Evolutionary conservation across 2,797 vertebrate genomes (phyloP).

Genomic region (Argentina silus): DNA sequence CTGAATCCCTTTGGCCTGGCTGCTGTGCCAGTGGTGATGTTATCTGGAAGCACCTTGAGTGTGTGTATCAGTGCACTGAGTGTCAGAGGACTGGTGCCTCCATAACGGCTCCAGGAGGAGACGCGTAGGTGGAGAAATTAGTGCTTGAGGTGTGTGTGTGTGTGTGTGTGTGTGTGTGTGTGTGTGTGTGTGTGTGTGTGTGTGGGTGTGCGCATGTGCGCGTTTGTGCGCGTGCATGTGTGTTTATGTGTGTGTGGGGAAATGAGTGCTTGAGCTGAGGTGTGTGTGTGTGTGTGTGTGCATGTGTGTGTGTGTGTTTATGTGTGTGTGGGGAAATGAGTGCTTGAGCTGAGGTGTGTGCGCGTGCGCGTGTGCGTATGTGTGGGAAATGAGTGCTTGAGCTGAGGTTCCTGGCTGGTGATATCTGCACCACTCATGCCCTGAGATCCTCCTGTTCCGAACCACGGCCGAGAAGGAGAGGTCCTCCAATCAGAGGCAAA

Average conservation of each 20-base stretch:
- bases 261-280: background rate
- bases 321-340: conserved; percentile 15
- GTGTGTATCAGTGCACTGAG: too few species aligned
- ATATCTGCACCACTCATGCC: background rate
- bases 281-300: background rate
- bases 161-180: too few species aligned
- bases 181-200: too few species aligned
- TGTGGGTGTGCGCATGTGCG: background rate
- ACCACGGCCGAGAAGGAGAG: background rate
- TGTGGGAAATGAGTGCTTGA: background rate
- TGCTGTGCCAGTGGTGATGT: too few species aligned
- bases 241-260: background rate
- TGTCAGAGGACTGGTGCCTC: too few species aligned
- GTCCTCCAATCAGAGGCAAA: background rate
- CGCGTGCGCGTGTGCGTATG: background rate
- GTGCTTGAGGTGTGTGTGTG: too few species aligned
- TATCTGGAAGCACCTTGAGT: too few species aligned
- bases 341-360: conserved; percentile 1
- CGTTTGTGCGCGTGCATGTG: background rate
- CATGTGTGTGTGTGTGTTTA: conserved; percentile 1
- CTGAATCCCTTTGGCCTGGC: too few species aligned
- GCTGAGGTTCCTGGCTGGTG: conserved; percentile 9
- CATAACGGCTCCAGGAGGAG: too few species aligned
- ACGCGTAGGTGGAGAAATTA: too few species aligned
- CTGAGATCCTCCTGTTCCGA: background rate